phyloP scores from a whole-genome alignment of 2,888 invertebrate species.

The Troilus luridus region DNA sequence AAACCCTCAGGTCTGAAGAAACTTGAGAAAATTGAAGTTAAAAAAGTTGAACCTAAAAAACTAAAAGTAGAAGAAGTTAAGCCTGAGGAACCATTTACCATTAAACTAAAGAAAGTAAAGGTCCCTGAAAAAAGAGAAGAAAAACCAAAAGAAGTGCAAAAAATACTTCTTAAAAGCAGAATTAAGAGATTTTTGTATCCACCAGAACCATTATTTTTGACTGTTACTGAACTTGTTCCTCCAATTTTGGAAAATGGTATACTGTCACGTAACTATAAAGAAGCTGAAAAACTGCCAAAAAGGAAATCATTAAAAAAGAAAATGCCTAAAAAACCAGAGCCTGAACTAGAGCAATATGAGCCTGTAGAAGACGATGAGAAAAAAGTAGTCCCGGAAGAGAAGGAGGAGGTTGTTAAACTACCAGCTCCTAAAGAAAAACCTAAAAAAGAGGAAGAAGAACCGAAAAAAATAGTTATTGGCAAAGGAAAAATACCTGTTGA shows the following conservation, averaged over 20 bases:
- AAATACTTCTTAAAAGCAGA: slow-evolving; percentile 66
- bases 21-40: slow-evolving; percentile 64
- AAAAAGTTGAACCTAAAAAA: slow-evolving; percentile 65
- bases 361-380: slow-evolving; percentile 60
- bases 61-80: slow-evolving; percentile 63
- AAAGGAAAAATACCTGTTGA: slow-evolving; percentile 67
- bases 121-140: slow-evolving; percentile 61
- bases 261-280: slow-evolving; percentile 71
- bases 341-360: slow-evolving; percentile 67
- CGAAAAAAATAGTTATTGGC: slow-evolving; percentile 65
- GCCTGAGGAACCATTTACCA: slow-evolving; percentile 65
- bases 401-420: slow-evolving; percentile 66
- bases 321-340: slow-evolving; percentile 68
- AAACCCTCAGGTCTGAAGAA: slow-evolving; percentile 14
- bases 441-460: slow-evolving; percentile 65
- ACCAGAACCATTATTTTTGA: slow-evolving; percentile 64
- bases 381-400: slow-evolving; percentile 63
- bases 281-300: slow-evolving; percentile 70
- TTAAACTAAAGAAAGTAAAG: slow-evolving; percentile 65
- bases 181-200: slow-evolving; percentile 65
- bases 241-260: slow-evolving; percentile 69
- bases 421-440: slow-evolving; percentile 60
- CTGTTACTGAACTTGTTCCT: slow-evolving; percentile 64
- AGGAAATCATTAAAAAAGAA: slow-evolving; percentile 70
- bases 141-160: slow-evolving; percentile 61